phyloP scores from a whole-genome alignment of 2,797 vertebrate species.

The Chrosomus eos region DNA sequence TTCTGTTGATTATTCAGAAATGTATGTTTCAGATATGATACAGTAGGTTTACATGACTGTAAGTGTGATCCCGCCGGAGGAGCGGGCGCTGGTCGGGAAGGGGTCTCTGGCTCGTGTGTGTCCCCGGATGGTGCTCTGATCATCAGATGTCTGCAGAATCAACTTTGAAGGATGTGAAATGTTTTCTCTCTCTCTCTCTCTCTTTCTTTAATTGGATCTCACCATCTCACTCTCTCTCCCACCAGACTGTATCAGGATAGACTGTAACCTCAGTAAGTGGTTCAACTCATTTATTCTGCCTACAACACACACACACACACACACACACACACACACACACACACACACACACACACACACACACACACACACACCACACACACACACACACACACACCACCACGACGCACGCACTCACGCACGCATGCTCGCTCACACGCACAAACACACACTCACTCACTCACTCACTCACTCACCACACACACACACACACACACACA shows the following conservation, averaged over 20 bases:
- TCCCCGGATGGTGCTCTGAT: slow-evolving; percentile 91
- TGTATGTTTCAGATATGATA: neutral
- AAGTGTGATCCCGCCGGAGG: too few relatives aligned
- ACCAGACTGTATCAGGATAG: slow-evolving; percentile 97
- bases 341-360: neutral
- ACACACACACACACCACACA: neutral
- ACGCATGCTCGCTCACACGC: too few relatives aligned
- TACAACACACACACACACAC: slow-evolving; percentile 13
- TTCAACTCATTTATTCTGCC: slow-evolving; percentile 69
- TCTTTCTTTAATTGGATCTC: slow-evolving; percentile 74
- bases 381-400: neutral
- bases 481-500: neutral
- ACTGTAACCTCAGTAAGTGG: slow-evolving; percentile 97
- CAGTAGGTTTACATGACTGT: neutral
- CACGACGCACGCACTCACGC: too few relatives aligned
- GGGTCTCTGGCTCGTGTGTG: slow-evolving; percentile 84
- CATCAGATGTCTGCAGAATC: slow-evolving; percentile 87
- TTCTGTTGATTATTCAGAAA: too few relatives aligned
- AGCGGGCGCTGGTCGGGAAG: slow-evolving; percentile 57
- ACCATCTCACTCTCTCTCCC: slow-evolving; percentile 88
- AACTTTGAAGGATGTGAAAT: slow-evolving; percentile 97
- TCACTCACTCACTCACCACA: neutral
- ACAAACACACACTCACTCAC: too few relatives aligned
- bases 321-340: neutral
- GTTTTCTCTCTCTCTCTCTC: slow-evolving; percentile 47